Evolutionary conservation across 2,113 vertebrate species (phyloP).

Genomic region (Spheniscus mendiculus): DNA sequence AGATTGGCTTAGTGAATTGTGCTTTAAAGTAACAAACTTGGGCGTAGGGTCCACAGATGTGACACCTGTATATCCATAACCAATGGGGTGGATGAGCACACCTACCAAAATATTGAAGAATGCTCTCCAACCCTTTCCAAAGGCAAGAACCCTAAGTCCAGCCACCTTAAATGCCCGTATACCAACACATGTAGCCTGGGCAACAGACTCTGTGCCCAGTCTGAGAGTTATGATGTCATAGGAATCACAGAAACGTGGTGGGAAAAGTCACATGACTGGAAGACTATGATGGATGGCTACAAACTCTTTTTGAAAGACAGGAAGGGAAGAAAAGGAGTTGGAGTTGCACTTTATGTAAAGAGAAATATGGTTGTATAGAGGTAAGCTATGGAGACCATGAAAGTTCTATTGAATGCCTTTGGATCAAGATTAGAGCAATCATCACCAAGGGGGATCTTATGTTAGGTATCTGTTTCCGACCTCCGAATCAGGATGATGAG

Average conservation of each 20-base stretch:
- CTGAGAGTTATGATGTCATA: neutral
- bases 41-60: neutral
- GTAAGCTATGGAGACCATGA: neutral
- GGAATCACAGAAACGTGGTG: neutral
- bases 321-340: neutral
- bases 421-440: neutral
- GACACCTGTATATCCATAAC: neutral
- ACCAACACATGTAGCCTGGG: neutral
- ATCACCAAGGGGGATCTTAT: neutral
- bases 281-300: neutral
- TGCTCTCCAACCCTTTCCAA: neutral
- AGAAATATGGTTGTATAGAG: neutral
- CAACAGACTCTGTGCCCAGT: neutral
- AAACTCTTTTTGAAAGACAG: neutral
- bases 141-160: neutral
- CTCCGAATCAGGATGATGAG: neutral
- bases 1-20: neutral
- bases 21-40: neutral
- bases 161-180: neutral
- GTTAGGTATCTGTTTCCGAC: neutral
- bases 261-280: neutral
- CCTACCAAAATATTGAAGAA: neutral
- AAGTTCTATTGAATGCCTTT: neutral
- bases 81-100: rapidly evolving
- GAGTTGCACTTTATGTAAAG: neutral